Evolutionary conservation across 1,140 invertebrate species (phyloP).

Genomic region (Anoplophora glabripennis): DNA sequence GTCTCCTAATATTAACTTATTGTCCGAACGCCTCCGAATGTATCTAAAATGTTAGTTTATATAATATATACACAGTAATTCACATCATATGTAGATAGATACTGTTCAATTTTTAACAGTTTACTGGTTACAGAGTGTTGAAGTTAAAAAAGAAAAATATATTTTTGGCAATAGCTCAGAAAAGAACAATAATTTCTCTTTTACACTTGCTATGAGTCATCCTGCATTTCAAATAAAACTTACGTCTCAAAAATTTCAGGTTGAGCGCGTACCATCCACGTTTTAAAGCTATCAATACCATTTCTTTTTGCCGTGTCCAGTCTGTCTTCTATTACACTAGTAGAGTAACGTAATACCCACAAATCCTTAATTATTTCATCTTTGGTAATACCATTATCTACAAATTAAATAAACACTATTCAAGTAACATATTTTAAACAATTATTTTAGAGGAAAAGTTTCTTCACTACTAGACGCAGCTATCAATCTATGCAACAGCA

Average conservation of each 20-base stretch:
- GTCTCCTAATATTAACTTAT: slow-evolving; percentile 50
- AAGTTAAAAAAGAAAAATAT: slow-evolving; percentile 5
- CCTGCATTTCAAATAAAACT: too few species aligned
- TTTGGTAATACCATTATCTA: slow-evolving; percentile 47
- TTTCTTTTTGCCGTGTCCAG: slow-evolving; percentile 47
- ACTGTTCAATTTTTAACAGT: background rate
- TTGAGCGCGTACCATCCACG: slow-evolving; percentile 56
- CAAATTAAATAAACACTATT: slow-evolving; percentile 20
- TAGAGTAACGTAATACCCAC: slow-evolving; percentile 53
- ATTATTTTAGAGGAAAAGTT: too few species aligned
- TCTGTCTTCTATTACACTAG: slow-evolving; percentile 45
- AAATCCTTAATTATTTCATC: slow-evolving; percentile 53
- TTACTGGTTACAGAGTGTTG: slow-evolving; percentile 5
- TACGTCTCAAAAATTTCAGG: slow-evolving; percentile 49
- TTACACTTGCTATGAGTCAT: too few species aligned
- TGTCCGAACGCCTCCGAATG: slow-evolving; percentile 48
- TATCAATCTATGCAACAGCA: too few species aligned
- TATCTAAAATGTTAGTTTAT: slow-evolving; percentile 39
- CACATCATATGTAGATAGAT: background rate
- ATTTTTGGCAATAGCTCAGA: background rate
- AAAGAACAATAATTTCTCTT: background rate
- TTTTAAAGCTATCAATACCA: slow-evolving; percentile 52
- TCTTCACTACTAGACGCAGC: too few species aligned
- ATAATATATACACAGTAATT: background rate
- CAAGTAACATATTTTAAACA: slow-evolving; percentile 9